These are phyloP conservation scores for Perodicticus potto DNA, from an alignment of 2,797 vertebrate species.

Conservation along the genomic window DNA sequence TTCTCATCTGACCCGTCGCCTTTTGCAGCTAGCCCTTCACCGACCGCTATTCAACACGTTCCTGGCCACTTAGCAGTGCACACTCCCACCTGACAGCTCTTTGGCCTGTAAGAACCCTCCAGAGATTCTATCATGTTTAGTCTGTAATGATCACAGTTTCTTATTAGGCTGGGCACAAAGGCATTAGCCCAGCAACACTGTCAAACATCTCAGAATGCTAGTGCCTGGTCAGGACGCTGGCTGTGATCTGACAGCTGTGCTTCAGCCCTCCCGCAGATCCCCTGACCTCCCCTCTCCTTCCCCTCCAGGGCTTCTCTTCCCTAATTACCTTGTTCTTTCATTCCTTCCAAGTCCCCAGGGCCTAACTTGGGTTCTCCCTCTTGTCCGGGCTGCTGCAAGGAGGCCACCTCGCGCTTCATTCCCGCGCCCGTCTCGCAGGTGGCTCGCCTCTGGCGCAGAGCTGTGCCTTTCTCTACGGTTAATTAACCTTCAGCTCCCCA, in stretches of 20 bases:
- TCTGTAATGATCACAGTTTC: background rate
- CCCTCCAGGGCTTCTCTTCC: background rate
- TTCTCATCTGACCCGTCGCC: rapidly evolving
- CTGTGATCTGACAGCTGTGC: too few relatives aligned
- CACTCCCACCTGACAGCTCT: background rate
- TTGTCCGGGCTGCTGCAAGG: background rate
- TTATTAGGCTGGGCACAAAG: background rate
- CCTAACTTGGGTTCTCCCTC: background rate
- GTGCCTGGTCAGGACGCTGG: rapidly evolving
- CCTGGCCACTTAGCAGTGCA: background rate
- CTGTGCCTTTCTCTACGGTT: background rate
- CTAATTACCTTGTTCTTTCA: background rate
- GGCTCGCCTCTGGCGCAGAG: rapidly evolving
- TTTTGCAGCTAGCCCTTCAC: background rate
- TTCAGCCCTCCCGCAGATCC: background rate
- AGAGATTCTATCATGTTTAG: background rate
- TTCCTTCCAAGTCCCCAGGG: background rate
- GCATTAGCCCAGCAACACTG: rapidly evolving
- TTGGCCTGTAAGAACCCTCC: background rate
- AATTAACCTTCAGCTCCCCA: background rate
- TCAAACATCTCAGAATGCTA: rapidly evolving
- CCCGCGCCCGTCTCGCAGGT: too few relatives aligned
- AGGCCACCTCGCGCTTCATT: rapidly evolving
- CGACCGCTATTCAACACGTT: background rate
- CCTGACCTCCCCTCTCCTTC: background rate